Evolutionary conservation across 2,888 invertebrate species (phyloP).

Genomic region (Elmis aenea): DNA sequence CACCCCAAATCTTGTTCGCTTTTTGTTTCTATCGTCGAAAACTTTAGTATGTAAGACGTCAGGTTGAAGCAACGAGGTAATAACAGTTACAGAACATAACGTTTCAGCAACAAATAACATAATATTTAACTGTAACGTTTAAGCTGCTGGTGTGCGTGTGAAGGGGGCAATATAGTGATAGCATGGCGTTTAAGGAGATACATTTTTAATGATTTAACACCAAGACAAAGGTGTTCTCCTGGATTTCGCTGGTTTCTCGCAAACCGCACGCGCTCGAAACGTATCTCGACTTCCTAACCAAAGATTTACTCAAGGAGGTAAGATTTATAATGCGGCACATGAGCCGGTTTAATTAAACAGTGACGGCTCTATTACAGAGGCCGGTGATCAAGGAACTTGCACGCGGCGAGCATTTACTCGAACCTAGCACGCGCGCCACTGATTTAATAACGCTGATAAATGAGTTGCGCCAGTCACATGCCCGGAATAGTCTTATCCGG

Average conservation of each 20-base stretch:
- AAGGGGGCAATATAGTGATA: too few species aligned
- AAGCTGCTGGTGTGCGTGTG: too few species aligned
- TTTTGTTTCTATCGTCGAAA: too few species aligned
- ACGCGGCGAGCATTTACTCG: conserved; percentile 12
- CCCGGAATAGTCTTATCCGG: conserved; percentile 13
- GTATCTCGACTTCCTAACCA: conserved; percentile 19
- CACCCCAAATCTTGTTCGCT: too few species aligned
- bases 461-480: conserved; percentile 16
- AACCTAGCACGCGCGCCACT: conserved; percentile 17
- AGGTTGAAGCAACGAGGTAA: too few species aligned
- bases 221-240: too few species aligned
- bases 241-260: conserved; percentile 15
- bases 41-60: too few species aligned
- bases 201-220: too few species aligned
- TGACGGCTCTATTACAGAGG: conserved; percentile 34
- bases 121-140: too few species aligned
- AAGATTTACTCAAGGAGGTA: conserved; percentile 28
- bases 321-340: conserved; percentile 33
- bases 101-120: too few species aligned
- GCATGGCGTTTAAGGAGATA: too few species aligned
- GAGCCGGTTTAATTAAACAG: conserved; percentile 37
- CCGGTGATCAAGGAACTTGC: conserved; percentile 15
- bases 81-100: too few species aligned
- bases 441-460: conserved; percentile 27
- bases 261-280: conserved; percentile 19